Evolutionary conservation across 2,113 vertebrate genomes (phyloP).

Genomic region (Peromyscus polionotus): DNA sequence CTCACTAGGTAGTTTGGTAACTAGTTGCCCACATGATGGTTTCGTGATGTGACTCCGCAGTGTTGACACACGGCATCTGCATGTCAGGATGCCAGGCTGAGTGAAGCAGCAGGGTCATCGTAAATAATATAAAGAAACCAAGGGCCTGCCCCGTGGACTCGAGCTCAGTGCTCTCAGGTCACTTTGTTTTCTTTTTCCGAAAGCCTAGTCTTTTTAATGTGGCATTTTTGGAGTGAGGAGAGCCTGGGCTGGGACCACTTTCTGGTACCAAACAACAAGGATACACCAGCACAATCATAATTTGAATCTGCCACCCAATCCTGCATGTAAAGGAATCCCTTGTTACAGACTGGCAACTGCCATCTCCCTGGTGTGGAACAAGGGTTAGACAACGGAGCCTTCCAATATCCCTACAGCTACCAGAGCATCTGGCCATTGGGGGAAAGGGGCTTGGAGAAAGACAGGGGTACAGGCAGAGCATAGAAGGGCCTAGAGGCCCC

Average conservation of each 20-base stretch:
- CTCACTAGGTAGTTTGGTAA: neutral
- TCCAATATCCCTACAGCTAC: neutral
- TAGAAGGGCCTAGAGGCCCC: neutral
- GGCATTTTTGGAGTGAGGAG: neutral
- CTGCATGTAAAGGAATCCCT: neutral
- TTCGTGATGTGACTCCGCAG: accelerated
- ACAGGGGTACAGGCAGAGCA: neutral
- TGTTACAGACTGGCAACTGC: neutral
- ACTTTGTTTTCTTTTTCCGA: neutral
- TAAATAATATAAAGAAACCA: neutral
- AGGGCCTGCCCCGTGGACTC: neutral
- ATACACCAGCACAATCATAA: neutral
- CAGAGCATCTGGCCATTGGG: accelerated
- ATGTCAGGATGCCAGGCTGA: neutral
- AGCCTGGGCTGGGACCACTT: neutral
- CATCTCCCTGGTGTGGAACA: neutral
- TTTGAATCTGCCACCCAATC: neutral
- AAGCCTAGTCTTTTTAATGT: neutral
- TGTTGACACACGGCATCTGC: neutral
- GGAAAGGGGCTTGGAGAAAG: neutral
- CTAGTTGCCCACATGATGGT: too few relatives aligned
- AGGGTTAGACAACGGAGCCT: neutral
- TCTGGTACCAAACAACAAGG: neutral
- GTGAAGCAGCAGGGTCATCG: neutral
- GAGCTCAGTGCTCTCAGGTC: neutral